These are phyloP conservation scores for Etheostoma cragini DNA, from an alignment of 2,113 vertebrate genomes.

Conservation along the genomic window DNA sequence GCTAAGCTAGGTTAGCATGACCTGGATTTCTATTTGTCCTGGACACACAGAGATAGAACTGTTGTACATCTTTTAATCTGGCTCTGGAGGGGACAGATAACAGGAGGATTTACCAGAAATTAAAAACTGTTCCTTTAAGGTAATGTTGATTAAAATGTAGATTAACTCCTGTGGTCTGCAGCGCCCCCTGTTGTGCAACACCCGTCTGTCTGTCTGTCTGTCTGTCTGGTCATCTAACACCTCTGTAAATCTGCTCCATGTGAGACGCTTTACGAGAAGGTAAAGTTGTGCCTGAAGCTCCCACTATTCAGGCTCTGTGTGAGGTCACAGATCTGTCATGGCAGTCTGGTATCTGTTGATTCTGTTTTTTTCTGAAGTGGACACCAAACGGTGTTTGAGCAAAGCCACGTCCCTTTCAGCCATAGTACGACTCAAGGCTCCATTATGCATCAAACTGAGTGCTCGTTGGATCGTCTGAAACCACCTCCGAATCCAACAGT, in stretches of 20 bases:
- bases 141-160: neutral
- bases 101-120: conserved; percentile 30
- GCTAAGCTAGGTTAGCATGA: conserved; percentile 34
- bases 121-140: conserved; percentile 1
- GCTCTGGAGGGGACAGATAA: neutral
- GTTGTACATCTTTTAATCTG: neutral
- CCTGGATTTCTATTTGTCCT: neutral
- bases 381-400: neutral
- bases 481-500: neutral
- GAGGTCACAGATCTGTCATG: neutral
- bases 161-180: conserved; percentile 34
- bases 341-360: neutral
- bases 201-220: conserved; percentile 7
- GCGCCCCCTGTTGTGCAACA: conserved; percentile 41
- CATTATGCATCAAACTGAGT: conserved; percentile 8
- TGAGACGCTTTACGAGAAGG: neutral
- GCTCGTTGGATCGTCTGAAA: neutral
- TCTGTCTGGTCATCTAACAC: neutral
- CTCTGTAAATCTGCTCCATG: neutral
- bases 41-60: neutral
- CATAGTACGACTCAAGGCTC: neutral
- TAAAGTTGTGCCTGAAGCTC: conserved; percentile 2
- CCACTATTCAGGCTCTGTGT: neutral
- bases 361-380: neutral
- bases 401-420: conserved; percentile 2